Percentiles rank a stretch among this genome's conserved stretches.
Evolutionary conservation across 2,888 invertebrate genomes (phyloP).

Genomic region (Helleia helle): DNA sequence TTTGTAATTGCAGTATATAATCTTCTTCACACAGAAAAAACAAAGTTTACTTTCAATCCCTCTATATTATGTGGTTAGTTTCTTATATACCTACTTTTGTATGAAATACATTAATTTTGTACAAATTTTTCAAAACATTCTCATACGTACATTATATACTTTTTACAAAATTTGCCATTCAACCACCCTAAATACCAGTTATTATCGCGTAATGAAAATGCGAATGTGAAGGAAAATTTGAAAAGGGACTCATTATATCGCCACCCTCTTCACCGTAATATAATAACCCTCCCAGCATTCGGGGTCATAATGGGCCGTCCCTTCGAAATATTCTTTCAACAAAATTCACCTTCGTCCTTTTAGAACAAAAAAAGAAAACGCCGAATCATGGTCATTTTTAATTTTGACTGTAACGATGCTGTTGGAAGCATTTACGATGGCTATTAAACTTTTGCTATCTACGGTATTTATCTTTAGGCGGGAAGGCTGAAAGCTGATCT

Average conservation of each 20-base stretch:
- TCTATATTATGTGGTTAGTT: too few species aligned
- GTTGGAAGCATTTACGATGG: conserved; percentile 57
- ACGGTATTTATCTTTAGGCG: conserved; percentile 17
- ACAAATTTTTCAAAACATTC: too few species aligned
- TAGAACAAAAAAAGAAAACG: conserved; percentile 64
- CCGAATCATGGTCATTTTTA: conserved; percentile 69
- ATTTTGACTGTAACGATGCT: conserved; percentile 67
- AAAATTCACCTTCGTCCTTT: conserved; percentile 48
- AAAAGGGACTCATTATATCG: conserved; percentile 62
- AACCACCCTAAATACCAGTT: conserved; percentile 23
- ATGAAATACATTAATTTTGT: too few species aligned
- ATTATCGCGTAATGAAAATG: conserved; percentile 41
- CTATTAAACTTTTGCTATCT: conserved; percentile 61
- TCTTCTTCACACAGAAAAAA: too few species aligned
- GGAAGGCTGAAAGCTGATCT: conserved; percentile 32
- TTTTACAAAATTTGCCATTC: conserved; percentile 8
- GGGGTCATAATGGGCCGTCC: conserved; percentile 51
- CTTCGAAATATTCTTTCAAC: conserved; percentile 67
- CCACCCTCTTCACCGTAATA: conserved; percentile 45
- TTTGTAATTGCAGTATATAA: too few species aligned
- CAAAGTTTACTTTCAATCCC: too few species aligned
- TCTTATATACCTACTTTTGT: too few species aligned
- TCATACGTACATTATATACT: neutral
- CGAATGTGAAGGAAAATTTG: conserved; percentile 44
- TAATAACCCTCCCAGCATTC: conserved; percentile 58